phyloP scores from a whole-genome alignment of 2,113 vertebrate species.

The Poeciliopsis turrubarensis region DNA sequence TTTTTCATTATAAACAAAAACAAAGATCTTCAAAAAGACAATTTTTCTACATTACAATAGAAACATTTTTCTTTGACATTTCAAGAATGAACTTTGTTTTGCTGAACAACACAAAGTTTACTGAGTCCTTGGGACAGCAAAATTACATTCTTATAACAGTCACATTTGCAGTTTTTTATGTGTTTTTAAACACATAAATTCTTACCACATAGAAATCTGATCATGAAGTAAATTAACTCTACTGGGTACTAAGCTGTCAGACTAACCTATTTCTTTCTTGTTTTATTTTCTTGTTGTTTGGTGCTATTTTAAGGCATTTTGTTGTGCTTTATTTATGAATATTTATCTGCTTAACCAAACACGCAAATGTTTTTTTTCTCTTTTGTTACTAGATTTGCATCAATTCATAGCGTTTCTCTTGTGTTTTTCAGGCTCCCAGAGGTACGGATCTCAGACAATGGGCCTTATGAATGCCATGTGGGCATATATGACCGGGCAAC shows the following conservation, averaged over 20 bases:
- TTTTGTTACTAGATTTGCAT: too few relatives aligned
- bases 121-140: background rate
- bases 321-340: background rate
- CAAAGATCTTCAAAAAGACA: too few relatives aligned
- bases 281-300: background rate
- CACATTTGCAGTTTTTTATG: too few relatives aligned
- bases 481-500: conserved; percentile 96
- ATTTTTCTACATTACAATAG: background rate
- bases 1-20: too few relatives aligned
- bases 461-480: conserved; percentile 97
- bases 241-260: background rate
- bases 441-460: conserved; percentile 94
- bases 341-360: background rate
- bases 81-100: background rate
- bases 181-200: too few relatives aligned
- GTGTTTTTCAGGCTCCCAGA: conserved; percentile 87
- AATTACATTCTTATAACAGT: background rate
- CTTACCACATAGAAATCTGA: too few relatives aligned
- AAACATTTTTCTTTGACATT: background rate
- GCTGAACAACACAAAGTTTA: background rate
- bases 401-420: background rate
- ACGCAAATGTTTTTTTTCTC: too few relatives aligned
- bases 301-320: background rate
- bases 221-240: background rate
- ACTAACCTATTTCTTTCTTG: background rate